Base-by-base conservation (phyloP, 2,113 vertebrate species). In the Tragelaphus scriptus region DNA sequence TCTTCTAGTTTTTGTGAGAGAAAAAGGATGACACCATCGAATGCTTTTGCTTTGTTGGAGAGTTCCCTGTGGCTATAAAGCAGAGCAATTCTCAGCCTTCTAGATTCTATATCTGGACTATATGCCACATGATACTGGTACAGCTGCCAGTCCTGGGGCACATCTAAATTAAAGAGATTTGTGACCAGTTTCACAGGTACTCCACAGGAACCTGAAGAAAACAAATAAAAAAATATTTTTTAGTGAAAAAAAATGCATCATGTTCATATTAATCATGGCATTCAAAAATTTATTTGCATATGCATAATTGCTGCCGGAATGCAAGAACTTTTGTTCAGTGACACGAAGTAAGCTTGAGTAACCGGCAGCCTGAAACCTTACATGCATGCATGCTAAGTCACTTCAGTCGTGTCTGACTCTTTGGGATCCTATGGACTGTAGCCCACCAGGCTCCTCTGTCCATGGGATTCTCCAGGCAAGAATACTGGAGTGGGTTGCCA, bases 21-120 rank as follows among this genome's bases (percentile, higher is more conserved):
- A 92, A 98, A 98, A 81, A 99, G 98, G 4, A 59, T 75, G 51
- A 63, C 26, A 26, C 98, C 98, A 92, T 98, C 97, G 5, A 98
- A 97, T 4, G 89, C 97, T 97, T 98, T 98, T 40, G 98, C 87
- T 92, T 85, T 98, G 32, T 90, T 90, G 16, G 81, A 14, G 63
- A 98, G 47, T 88, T 94, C 82, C 17, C 58, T n/a, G 32, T 98
- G 97, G 59, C 1, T 94, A 32, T 95, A 98, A 49, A 98, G 84
- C 59, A 96, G 92, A n/a, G 97, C 96, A 49, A 96, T 81, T 36
- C 98, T 92, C 84, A 98, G 92, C 15, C 80, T 98, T 51, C 94
- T 97, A 0, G 97, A 98, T 30, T 85, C 97, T 47, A 98, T 21
- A 56, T 97, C 96, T 13, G 98, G 97, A 21, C 19, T 63, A 11